These are phyloP conservation scores for Cistogaster globosa DNA, from an alignment of 2,888 invertebrate species.

Conservation along the genomic window DNA sequence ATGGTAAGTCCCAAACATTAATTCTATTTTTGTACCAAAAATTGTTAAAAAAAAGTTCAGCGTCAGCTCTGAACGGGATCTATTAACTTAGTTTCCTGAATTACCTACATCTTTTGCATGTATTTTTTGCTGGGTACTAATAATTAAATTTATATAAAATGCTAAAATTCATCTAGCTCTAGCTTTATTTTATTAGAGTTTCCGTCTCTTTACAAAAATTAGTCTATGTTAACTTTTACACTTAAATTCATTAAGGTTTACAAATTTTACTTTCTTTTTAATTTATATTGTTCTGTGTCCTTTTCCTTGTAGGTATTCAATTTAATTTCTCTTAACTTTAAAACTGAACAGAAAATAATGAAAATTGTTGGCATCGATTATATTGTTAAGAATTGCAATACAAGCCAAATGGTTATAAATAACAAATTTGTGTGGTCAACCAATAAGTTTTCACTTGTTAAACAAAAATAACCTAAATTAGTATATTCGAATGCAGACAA, in stretches of 20 bases:
- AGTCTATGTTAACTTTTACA: too few species aligned
- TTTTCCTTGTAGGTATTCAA: not conserved
- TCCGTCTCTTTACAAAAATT: too few species aligned
- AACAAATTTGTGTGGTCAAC: constrained; percentile 33
- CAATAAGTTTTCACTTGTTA: constrained; percentile 24
- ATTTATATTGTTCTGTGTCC: not conserved
- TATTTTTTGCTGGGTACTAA: too few species aligned
- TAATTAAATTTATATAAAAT: too few species aligned
- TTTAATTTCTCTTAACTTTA: not conserved
- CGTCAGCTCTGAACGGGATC: too few species aligned
- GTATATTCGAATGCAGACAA: not conserved
- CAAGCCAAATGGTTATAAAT: constrained; percentile 45
- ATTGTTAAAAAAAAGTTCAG: too few species aligned
- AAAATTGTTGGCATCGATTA: constrained; percentile 35
- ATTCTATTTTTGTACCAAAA: too few species aligned
- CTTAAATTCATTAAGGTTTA: not conserved
- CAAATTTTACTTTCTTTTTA: not conserved
- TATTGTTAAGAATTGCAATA: not conserved
- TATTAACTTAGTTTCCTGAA: too few species aligned
- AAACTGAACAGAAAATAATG: not conserved
- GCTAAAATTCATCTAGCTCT: too few species aligned
- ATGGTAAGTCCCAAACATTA: too few species aligned
- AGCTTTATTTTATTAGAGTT: too few species aligned
- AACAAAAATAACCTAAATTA: not conserved
- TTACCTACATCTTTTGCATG: too few species aligned